Evolutionary conservation across 2,888 invertebrate genomes (phyloP).

Genomic region (Portevinia maculata): DNA sequence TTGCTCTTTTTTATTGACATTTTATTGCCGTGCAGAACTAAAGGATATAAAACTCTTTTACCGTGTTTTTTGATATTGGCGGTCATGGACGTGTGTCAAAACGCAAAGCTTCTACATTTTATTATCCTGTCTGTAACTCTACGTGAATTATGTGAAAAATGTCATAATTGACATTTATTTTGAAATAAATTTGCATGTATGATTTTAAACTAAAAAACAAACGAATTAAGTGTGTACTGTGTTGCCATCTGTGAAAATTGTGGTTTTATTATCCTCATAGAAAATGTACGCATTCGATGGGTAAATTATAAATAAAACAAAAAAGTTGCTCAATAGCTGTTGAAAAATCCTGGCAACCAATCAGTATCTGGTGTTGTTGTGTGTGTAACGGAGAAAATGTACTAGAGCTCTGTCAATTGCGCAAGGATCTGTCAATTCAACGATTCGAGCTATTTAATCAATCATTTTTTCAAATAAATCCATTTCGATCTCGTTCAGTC

Average conservation of each 20-base stretch:
- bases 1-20: conserved; percentile 44
- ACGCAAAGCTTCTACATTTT: conserved; percentile 42
- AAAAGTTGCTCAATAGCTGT: not conserved
- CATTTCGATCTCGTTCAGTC: too few relatives aligned
- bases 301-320: conserved; percentile 7
- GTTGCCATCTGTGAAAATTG: conserved; percentile 46
- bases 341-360: conserved; percentile 55
- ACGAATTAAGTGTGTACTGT: conserved; percentile 45
- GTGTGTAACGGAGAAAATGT: too few relatives aligned
- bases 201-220: conserved; percentile 4
- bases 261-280: conserved; percentile 41
- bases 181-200: conserved; percentile 47
- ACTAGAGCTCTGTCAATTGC: too few relatives aligned
- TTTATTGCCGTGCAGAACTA: conserved; percentile 60
- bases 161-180: conserved; percentile 67
- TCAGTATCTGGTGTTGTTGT: too few relatives aligned
- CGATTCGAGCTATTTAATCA: too few relatives aligned
- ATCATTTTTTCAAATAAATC: too few relatives aligned
- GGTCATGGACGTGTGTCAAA: conserved; percentile 39
- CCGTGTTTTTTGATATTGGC: conserved; percentile 1
- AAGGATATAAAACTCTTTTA: conserved; percentile 44
- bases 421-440: too few relatives aligned
- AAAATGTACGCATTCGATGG: not conserved
- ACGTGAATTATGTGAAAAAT: conserved; percentile 62
- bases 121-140: conserved; percentile 41